phyloP scores from a whole-genome alignment of 2,113 vertebrate species.

The Barnardius zonarius region DNA sequence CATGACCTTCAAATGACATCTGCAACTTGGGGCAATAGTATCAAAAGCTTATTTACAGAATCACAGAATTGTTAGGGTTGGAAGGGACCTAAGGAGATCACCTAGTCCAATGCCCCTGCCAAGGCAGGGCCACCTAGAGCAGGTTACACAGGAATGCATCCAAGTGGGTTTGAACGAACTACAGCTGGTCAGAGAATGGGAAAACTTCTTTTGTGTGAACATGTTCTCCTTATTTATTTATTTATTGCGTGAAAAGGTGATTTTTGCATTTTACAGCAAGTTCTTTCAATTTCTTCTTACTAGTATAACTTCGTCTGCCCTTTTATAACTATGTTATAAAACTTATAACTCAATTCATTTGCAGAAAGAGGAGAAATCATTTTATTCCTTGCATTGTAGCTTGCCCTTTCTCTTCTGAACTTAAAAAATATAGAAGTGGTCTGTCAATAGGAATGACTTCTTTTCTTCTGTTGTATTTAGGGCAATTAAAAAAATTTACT shows the following conservation, averaged over 20 bases:
- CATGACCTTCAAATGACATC: not conserved
- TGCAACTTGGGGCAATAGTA: not conserved
- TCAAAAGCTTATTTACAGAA: not conserved
- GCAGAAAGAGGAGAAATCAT: not conserved
- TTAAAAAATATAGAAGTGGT: not conserved
- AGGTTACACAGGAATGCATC: not conserved
- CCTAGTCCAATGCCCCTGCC: not conserved
- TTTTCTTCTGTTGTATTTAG: not conserved
- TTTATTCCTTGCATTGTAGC: not conserved
- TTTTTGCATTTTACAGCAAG: not conserved
- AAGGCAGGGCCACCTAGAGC: not conserved
- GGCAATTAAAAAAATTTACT: not conserved
- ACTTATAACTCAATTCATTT: not conserved
- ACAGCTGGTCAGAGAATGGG: not conserved
- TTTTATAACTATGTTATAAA: not conserved
- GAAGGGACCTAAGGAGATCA: not conserved
- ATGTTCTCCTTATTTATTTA: not conserved
- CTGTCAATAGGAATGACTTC: not conserved
- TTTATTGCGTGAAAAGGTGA: not conserved
- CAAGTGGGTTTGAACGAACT: not conserved
- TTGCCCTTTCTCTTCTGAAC: not conserved
- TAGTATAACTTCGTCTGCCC: not conserved
- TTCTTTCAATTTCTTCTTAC: not conserved
- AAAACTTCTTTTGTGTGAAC: not conserved
- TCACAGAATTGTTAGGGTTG: not conserved